Percentiles rank a stretch among this genome's conserved stretches.
These are phyloP conservation scores for Perca schrenkii DNA, from an alignment of 2,113 vertebrate genomes.

Conservation along the genomic window DNA sequence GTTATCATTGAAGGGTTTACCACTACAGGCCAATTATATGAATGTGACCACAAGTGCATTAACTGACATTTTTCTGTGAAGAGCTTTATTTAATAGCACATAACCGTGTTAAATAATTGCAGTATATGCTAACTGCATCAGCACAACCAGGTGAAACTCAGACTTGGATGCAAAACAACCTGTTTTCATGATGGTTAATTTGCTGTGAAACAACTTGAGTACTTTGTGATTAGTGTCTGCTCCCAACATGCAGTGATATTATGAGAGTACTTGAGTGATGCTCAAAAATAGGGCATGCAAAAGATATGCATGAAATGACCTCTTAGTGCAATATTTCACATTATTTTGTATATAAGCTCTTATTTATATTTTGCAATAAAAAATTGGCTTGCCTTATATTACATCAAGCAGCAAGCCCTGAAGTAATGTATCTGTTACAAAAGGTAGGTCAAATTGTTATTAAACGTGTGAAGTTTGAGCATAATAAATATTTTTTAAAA, in stretches of 20 bases:
- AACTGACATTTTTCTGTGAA: conserved; percentile 41
- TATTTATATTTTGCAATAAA: conserved; percentile 73
- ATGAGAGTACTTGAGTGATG: conserved; percentile 78
- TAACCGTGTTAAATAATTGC: conserved; percentile 33
- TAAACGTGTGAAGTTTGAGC: conserved; percentile 45
- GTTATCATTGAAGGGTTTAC: conserved; percentile 41
- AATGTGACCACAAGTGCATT: conserved; percentile 69
- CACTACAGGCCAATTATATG: conserved; percentile 22
- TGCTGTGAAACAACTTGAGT: conserved; percentile 67
- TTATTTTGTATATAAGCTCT: conserved; percentile 68
- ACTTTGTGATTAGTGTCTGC: conserved; percentile 82
- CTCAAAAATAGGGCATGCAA: conserved; percentile 27
- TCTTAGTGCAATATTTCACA: conserved; percentile 57
- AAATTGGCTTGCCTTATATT: conserved; percentile 42
- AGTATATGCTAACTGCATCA: conserved; percentile 33
- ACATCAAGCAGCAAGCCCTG: conserved; percentile 8
- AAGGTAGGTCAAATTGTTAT: conserved; percentile 39
- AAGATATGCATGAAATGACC: conserved; percentile 42
- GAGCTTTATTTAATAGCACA: conserved; percentile 23
- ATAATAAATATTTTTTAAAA: conserved; percentile 73
- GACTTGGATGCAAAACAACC: conserved; percentile 31
- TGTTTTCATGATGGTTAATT: conserved; percentile 1
- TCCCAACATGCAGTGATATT: conserved; percentile 62
- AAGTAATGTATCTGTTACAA: conserved; percentile 37
- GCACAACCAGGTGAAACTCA: conserved; percentile 31